Conservation (phyloP, 2,888 invertebrate genomes). For the Trichogramma dendrolimi region DNA sequence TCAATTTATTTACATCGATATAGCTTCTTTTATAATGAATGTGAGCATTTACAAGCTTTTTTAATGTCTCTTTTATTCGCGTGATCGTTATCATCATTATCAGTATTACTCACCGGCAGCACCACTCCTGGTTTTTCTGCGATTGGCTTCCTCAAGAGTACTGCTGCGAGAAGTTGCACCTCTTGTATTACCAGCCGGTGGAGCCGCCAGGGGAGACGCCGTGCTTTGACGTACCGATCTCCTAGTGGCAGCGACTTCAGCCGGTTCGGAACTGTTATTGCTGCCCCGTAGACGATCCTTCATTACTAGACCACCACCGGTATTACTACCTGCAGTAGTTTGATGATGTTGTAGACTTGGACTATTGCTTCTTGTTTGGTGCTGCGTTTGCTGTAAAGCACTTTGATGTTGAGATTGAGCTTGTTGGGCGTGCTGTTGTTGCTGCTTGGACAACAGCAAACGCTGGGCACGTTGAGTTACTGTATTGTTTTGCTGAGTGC, state of each 20-base stretch:
- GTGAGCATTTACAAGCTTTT: too few species aligned
- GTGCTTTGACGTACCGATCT: conserved; percentile 50
- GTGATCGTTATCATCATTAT: background rate
- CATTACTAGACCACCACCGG: conserved; percentile 30
- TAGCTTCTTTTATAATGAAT: too few species aligned
- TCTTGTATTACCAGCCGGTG: conserved; percentile 49
- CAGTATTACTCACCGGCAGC: conserved; percentile 49
- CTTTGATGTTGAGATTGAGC: conserved; percentile 5
- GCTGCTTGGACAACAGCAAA: conserved; percentile 47
- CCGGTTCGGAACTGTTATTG: conserved; percentile 39
- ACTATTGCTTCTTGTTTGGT: conserved; percentile 4
- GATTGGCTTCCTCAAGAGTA: conserved; percentile 47
- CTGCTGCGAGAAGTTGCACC: conserved; percentile 48
- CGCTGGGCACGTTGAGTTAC: conserved; percentile 46
- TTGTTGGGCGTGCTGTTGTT: conserved; percentile 25
- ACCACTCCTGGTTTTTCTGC: conserved; percentile 51
- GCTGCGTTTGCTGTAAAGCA: background rate
- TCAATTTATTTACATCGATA: background rate
- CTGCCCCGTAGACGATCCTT: conserved; percentile 49
- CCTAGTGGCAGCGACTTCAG: conserved; percentile 34
- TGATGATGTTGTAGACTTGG: conserved; percentile 4
- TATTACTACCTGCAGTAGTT: background rate
- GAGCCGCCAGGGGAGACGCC: conserved; percentile 47
- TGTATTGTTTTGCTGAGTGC: conserved; percentile 46
- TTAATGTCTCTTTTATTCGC: too few species aligned